Conservation (phyloP, 2,888 invertebrate species). For the Cheilosia vernalis region DNA sequence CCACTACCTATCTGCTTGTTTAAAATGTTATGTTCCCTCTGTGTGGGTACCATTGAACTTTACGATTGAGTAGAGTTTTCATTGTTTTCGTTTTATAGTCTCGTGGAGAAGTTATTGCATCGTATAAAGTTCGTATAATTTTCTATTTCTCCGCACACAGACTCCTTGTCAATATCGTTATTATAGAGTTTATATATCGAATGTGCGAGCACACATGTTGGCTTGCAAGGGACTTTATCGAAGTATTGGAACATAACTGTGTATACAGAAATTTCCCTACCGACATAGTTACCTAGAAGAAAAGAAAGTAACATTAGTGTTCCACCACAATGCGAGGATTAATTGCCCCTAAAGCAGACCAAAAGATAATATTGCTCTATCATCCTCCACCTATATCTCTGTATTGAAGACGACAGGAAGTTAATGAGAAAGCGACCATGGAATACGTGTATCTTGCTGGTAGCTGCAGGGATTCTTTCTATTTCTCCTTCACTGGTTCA, state of each 20-base stretch:
- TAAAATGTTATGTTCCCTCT: background rate
- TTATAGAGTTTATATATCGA: background rate
- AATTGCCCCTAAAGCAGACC: background rate
- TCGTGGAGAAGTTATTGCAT: slow-evolving; percentile 1
- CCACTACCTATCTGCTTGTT: background rate
- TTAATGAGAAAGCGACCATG: background rate
- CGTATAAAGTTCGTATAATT: slow-evolving; percentile 1
- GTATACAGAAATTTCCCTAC: background rate
- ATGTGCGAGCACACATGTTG: background rate
- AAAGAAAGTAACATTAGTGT: background rate
- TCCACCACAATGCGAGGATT: background rate
- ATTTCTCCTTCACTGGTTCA: background rate
- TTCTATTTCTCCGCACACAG: background rate
- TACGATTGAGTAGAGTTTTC: background rate
- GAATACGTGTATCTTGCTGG: background rate
- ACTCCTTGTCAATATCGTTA: background rate
- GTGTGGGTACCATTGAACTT: background rate
- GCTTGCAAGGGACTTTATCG: background rate
- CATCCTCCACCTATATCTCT: background rate
- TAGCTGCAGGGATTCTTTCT: slow-evolving; percentile 1
- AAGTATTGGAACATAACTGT: background rate
- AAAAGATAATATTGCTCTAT: background rate
- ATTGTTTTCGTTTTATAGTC: slow-evolving; percentile 5
- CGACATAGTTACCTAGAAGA: background rate
- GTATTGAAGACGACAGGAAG: background rate